Conservation (phyloP, 2,797 vertebrate species). For the Cottoperca gobio region DNA sequence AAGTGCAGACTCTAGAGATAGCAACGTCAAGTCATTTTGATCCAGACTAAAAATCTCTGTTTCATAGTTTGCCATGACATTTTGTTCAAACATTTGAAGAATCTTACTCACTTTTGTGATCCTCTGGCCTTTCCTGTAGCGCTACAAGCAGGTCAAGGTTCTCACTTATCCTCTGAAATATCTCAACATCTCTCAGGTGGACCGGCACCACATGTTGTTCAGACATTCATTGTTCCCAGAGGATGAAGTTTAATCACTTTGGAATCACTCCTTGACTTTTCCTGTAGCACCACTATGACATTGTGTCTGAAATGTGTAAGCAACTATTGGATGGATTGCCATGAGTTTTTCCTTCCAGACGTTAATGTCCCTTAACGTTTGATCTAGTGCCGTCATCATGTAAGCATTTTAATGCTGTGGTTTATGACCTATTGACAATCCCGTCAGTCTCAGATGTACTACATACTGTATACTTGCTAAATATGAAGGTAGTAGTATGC, state of each 20-base stretch:
- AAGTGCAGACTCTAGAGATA: not conserved
- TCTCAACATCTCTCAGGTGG: not conserved
- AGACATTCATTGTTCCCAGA: conserved; percentile 4
- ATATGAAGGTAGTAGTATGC: not conserved
- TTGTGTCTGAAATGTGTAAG: not conserved
- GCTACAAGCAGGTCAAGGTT: not conserved
- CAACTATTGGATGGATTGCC: not conserved
- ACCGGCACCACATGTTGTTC: not conserved
- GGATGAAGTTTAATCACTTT: not conserved
- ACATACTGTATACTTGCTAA: not conserved
- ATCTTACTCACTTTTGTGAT: not conserved
- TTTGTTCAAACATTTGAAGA: conserved; percentile 4
- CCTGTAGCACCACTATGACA: not conserved
- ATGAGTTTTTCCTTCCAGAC: not conserved
- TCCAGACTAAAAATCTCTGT: conserved; percentile 16
- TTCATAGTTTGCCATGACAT: not conserved
- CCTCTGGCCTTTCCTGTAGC: not conserved
- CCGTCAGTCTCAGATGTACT: not conserved
- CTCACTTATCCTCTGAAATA: not conserved
- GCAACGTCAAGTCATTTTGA: conserved; percentile 3
- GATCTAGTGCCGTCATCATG: not conserved
- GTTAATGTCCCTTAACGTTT: not conserved
- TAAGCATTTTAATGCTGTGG: not conserved
- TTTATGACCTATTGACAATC: not conserved
- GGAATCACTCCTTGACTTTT: not conserved